These are phyloP conservation scores for Danio jaintianensis DNA, from an alignment of 2,797 vertebrate genomes.

Conservation along the genomic window DNA sequence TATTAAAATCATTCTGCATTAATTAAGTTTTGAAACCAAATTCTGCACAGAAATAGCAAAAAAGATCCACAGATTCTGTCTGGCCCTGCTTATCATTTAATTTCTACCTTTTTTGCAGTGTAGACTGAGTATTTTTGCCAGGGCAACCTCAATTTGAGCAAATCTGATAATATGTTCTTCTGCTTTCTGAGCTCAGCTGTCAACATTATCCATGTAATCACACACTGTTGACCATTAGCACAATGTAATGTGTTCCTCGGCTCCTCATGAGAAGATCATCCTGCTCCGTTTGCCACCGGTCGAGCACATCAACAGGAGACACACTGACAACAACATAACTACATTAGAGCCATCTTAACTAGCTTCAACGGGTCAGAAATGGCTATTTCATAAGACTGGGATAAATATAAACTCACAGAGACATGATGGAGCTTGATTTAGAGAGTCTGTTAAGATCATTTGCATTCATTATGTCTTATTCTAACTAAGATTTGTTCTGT, in stretches of 20 bases:
- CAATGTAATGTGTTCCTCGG: slow-evolving; percentile 38
- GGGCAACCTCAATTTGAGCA: not conserved
- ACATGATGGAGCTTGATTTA: not conserved
- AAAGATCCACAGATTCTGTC: too few species aligned
- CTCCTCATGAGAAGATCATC: slow-evolving; percentile 39
- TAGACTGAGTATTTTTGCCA: not conserved
- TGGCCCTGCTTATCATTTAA: too few species aligned
- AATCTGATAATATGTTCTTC: not conserved
- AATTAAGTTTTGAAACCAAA: too few species aligned
- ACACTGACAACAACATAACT: slow-evolving; percentile 33
- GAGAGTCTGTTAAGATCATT: not conserved
- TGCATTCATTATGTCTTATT: not conserved
- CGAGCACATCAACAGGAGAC: slow-evolving; percentile 35
- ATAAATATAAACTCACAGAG: slow-evolving; percentile 15
- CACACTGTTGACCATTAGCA: slow-evolving; percentile 10
- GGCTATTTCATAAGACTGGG: slow-evolving; percentile 52
- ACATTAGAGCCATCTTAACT: slow-evolving; percentile 39
- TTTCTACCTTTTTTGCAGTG: too few species aligned
- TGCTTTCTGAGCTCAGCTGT: not conserved
- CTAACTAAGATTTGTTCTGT: not conserved
- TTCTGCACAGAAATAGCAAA: too few species aligned
- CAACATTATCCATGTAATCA: not conserved
- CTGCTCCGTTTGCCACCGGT: slow-evolving; percentile 54
- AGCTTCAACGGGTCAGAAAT: slow-evolving; percentile 41
- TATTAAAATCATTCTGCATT: too few species aligned